phyloP scores from a whole-genome alignment of 2,888 invertebrate species.

The Chloroclysta siterata region DNA sequence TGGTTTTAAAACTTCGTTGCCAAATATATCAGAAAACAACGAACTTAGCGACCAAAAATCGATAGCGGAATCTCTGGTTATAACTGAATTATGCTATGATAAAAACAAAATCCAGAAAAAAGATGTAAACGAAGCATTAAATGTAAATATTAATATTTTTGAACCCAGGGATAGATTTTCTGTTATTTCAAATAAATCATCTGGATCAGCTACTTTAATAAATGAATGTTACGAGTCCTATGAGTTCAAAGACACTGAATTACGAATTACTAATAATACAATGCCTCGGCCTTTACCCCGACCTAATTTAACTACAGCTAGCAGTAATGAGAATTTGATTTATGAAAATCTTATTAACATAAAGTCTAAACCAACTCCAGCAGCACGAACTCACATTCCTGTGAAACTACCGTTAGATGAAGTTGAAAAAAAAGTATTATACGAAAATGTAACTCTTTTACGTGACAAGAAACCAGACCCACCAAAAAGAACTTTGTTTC shows the following conservation, averaged over 20 bases:
- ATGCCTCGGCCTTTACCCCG: slow-evolving; percentile 70
- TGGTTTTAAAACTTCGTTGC: slow-evolving; percentile 78
- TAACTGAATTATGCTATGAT: slow-evolving; percentile 57
- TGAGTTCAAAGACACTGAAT: slow-evolving; percentile 56
- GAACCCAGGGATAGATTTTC: slow-evolving; percentile 67
- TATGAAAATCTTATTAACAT: slow-evolving; percentile 67
- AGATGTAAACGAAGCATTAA: slow-evolving; percentile 58
- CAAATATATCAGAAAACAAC: slow-evolving; percentile 79
- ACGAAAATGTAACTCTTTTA: slow-evolving; percentile 68
- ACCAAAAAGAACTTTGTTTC: slow-evolving; percentile 59
- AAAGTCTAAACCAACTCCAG: slow-evolving; percentile 63
- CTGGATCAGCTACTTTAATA: slow-evolving; percentile 64
- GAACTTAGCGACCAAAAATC: slow-evolving; percentile 73
- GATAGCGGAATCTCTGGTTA: slow-evolving; percentile 56
- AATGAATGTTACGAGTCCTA: slow-evolving; percentile 80
- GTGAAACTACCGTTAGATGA: slow-evolving; percentile 54
- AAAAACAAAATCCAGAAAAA: slow-evolving; percentile 46
- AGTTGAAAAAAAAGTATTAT: slow-evolving; percentile 57
- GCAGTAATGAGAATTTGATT: slow-evolving; percentile 55
- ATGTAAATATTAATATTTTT: slow-evolving; percentile 65
- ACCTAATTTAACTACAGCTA: slow-evolving; percentile 47
- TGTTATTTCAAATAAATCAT: slow-evolving; percentile 55
- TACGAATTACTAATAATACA: slow-evolving; percentile 37
- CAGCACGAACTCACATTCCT: slow-evolving; percentile 68
- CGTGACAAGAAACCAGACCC: slow-evolving; percentile 62